Evolutionary conservation across 2,888 invertebrate genomes (phyloP).

Genomic region (Bellardia pandia): DNA sequence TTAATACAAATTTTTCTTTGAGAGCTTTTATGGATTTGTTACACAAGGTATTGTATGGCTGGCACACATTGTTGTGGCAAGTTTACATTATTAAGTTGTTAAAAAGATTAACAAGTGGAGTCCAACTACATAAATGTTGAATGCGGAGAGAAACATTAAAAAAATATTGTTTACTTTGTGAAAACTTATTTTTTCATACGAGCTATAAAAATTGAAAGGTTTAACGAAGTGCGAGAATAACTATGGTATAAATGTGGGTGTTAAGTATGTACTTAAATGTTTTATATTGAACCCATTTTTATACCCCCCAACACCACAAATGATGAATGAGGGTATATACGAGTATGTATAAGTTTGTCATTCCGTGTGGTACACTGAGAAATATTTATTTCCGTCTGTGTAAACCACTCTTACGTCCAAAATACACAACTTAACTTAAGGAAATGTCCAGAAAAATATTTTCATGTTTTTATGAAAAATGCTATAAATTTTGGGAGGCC

Average conservation of each 20-base stretch:
- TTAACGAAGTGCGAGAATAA: neutral
- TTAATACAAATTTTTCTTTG: conserved; percentile 32
- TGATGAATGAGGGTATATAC: no score
- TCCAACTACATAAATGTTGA: conserved; percentile 19
- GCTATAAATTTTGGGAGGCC: no score
- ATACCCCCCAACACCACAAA: no score
- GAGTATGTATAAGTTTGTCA: no score
- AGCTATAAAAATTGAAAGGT: neutral
- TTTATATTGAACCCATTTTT: no score
- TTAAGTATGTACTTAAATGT: no score
- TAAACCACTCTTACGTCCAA: no score
- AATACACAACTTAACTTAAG: no score
- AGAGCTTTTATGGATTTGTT: conserved; percentile 6
- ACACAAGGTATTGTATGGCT: neutral
- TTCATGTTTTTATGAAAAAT: no score
- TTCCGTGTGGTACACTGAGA: no score
- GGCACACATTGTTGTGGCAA: conserved; percentile 8
- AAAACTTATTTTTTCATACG: neutral
- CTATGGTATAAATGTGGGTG: neutral
- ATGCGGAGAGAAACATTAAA: conserved; percentile 7
- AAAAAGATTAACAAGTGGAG: conserved; percentile 21
- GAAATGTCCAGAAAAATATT: no score
- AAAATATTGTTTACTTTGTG: neutral
- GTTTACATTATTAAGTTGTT: conserved; percentile 31
- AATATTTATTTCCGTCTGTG: no score